Percentiles rank a stretch among this genome's conserved stretches.
Evolutionary conservation across 1,140 invertebrate species (phyloP).

Genomic region (Teleogryllus occipitalis): DNA sequence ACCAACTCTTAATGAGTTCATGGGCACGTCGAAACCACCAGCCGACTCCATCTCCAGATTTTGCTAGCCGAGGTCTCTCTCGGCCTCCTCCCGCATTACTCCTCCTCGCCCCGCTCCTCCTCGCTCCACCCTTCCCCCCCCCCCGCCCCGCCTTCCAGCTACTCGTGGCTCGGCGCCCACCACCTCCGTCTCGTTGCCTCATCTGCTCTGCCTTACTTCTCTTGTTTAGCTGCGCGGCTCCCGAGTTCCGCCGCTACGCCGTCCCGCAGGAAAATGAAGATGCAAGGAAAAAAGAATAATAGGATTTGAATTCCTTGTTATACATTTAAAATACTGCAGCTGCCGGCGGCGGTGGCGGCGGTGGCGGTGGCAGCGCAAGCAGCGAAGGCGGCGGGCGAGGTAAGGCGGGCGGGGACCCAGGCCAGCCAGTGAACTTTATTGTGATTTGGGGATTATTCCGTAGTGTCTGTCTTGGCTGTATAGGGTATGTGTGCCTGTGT

Average conservation of each 20-base stretch:
- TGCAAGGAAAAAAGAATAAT: slow-evolving; percentile 2
- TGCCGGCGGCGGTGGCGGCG: no score
- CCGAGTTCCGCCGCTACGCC: neutral
- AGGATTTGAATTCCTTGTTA: slow-evolving; percentile 1
- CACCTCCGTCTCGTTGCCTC: neutral
- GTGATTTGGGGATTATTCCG: neutral
- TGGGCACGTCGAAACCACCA: no score
- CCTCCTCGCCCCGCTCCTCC: no score
- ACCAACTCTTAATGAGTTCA: no score
- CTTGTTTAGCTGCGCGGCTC: neutral
- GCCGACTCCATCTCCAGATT: no score
- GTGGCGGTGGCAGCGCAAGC: neutral
- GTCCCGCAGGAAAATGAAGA: neutral
- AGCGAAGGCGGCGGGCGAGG: neutral
- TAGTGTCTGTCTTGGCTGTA: neutral
- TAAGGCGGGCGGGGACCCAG: neutral
- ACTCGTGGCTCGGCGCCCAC: neutral
- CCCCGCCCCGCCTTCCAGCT: neutral
- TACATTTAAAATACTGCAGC: slow-evolving; percentile 5
- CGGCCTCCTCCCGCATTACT: no score
- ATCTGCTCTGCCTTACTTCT: neutral
- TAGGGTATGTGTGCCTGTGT: neutral
- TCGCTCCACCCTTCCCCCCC: no score
- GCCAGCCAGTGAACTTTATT: neutral
- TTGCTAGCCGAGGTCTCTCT: no score